Conservation (phyloP, 2,797 vertebrate species). For the Thamnophis elegans region DNA sequence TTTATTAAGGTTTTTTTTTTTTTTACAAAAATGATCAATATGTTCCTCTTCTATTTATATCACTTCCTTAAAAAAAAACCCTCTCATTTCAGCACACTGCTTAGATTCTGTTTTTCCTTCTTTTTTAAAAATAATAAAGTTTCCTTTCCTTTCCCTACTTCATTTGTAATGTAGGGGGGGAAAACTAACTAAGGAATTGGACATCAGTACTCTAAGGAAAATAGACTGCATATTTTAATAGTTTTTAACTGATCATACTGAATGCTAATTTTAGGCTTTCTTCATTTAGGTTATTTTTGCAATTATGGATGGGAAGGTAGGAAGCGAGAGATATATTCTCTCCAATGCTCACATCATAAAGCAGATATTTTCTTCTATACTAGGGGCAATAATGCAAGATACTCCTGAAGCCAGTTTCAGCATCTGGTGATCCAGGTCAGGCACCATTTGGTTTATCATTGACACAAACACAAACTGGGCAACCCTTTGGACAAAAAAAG, state of each 20-base stretch:
- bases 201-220: background rate
- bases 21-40: background rate
- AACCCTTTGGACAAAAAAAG: background rate
- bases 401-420: background rate
- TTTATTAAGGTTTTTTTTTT: background rate
- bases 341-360: background rate
- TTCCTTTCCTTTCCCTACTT: background rate
- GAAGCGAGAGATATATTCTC: background rate
- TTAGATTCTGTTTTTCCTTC: background rate
- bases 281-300: background rate
- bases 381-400: background rate
- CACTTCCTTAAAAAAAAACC: background rate
- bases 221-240: background rate
- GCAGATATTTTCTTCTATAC: background rate
- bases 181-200: background rate
- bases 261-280: background rate
- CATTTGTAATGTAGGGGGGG: background rate
- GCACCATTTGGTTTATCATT: background rate
- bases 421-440: background rate
- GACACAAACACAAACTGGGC: background rate
- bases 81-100: background rate
- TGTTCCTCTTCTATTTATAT: background rate
- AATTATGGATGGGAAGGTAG: background rate
- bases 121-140: background rate
- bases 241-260: background rate